Evolutionary conservation across 2,113 vertebrate species (phyloP).

Genomic region (Eleginops maclovinus): DNA sequence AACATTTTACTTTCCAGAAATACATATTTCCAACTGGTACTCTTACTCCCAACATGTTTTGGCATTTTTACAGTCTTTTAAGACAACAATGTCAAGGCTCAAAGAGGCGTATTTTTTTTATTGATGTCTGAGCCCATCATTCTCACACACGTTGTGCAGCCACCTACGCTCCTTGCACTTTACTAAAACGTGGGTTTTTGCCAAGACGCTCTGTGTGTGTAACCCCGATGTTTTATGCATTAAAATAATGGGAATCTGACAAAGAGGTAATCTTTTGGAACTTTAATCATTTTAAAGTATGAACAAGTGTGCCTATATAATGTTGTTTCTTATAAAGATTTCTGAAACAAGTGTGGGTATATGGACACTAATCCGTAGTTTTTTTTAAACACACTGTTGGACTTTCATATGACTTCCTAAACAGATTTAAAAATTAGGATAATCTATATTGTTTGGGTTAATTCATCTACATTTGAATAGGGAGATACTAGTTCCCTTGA

Average conservation of each 20-base stretch:
- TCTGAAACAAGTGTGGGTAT: not conserved
- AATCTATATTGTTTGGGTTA: not conserved
- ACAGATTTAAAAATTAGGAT: not conserved
- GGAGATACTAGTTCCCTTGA: not conserved
- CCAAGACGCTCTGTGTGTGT: too few species aligned
- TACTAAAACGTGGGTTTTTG: not conserved
- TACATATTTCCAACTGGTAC: not conserved
- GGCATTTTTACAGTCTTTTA: not conserved
- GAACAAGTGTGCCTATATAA: too few species aligned
- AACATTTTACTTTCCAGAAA: not conserved
- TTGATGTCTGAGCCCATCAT: constrained; percentile 2
- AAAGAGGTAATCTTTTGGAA: too few species aligned
- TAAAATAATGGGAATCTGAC: not conserved
- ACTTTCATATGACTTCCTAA: not conserved
- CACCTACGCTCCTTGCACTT: not conserved
- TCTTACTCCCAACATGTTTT: not conserved
- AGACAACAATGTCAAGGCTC: not conserved
- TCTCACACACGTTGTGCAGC: not conserved
- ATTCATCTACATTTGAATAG: not conserved
- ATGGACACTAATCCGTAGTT: not conserved
- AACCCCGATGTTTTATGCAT: too few species aligned
- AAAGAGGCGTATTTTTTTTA: not conserved
- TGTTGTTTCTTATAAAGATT: not conserved
- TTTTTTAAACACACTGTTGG: not conserved
- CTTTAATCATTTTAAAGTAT: not conserved